Percentiles rank a stretch among this genome's conserved stretches.
phyloP scores from a whole-genome alignment of 2,797 vertebrate species.

The Gadopsis bispinosus region DNA sequence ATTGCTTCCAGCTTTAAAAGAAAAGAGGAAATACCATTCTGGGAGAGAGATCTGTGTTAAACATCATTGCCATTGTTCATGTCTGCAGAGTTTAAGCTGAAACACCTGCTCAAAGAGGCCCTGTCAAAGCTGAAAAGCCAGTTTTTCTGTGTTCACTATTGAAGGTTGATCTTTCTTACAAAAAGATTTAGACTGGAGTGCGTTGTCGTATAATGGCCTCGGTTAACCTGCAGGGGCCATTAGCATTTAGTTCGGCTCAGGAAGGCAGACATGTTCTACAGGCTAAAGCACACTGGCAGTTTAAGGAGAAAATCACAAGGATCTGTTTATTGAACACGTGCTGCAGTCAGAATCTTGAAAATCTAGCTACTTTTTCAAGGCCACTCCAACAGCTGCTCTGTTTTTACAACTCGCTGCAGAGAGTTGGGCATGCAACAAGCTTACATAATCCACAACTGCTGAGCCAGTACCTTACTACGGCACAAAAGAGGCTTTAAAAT shows the following conservation, averaged over 20 bases:
- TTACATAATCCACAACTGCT: conserved; percentile 40
- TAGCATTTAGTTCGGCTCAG: conserved; percentile 38
- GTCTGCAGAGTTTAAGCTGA: conserved; percentile 79
- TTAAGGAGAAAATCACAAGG: conserved; percentile 40
- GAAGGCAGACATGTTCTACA: conserved; percentile 41
- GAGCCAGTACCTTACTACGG: conserved; percentile 22
- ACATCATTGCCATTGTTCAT: conserved; percentile 77
- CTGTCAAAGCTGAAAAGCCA: conserved; percentile 31
- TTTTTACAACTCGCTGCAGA: conserved; percentile 42
- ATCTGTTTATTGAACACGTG: conserved; percentile 31
- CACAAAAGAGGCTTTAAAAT: conserved; percentile 8
- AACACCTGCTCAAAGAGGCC: conserved; percentile 75
- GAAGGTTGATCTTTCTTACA: conserved; percentile 45
- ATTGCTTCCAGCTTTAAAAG: conserved; percentile 82
- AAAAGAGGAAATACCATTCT: conserved; percentile 80
- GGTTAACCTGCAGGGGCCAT: conserved; percentile 42
- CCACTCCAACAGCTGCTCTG: conserved; percentile 29
- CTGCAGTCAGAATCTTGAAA: conserved; percentile 27
- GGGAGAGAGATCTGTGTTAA: conserved; percentile 74
- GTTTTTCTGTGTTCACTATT: conserved; percentile 33
- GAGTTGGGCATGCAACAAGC: conserved; percentile 14
- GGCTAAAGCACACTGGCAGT: conserved; percentile 13
- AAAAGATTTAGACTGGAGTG: conserved; percentile 29
- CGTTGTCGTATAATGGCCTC: conserved; percentile 29
- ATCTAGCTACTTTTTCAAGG: conserved; percentile 40